Evolutionary conservation across 2,888 invertebrate genomes (phyloP), one percentile per base, ranked within the genome.

Genomic region (Macropis europaea): DNA sequence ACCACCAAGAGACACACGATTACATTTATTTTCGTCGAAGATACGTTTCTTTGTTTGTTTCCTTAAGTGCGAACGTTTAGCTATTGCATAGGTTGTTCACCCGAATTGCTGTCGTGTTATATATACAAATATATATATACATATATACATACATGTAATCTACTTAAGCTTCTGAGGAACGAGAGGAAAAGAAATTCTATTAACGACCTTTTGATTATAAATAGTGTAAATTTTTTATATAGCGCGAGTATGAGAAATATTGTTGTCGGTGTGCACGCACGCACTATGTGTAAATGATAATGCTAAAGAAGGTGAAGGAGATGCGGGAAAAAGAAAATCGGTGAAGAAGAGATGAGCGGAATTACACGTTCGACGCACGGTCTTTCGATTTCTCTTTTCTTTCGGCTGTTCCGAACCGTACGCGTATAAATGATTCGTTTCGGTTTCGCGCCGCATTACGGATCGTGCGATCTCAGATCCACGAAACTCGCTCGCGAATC

Each of bases 211-310:
- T 88, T 89, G 84, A 89, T 88, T 90, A 89, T 89, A 89, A 87
- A 89, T 88, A 89, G 87, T 90, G 89, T 89, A 89, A 88, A 90
- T 90, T 89, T 90, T 89, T 90, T 89, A 88, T 88, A 89, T 89
- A 90, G 87, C 79, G 86, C 82, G 84, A 84, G 73, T 84, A 86
- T 79, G 72, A 77, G 34, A 47, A 63, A 47, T 22, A 81, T 84
- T 82, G 85, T 83, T 83, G 83, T 84, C 84, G 84, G 81, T 81
- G 73, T 73, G 67, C 79, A 78, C 77, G n/a, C n/a, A 80, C 74
- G 82, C 53, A 79, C 79, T 83, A 81, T 85, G 86, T 88, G 85
- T 87, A 86, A 86, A 87, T 84, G 73, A 74, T 70, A 56, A 67
- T 52, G 40, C 48, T 38, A 38, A 32, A 19, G 13, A 42, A 40